Percentiles rank a stretch among this genome's conserved stretches.
phyloP scores from a whole-genome alignment of 2,113 vertebrate species.

The Sardina pilchardus region DNA sequence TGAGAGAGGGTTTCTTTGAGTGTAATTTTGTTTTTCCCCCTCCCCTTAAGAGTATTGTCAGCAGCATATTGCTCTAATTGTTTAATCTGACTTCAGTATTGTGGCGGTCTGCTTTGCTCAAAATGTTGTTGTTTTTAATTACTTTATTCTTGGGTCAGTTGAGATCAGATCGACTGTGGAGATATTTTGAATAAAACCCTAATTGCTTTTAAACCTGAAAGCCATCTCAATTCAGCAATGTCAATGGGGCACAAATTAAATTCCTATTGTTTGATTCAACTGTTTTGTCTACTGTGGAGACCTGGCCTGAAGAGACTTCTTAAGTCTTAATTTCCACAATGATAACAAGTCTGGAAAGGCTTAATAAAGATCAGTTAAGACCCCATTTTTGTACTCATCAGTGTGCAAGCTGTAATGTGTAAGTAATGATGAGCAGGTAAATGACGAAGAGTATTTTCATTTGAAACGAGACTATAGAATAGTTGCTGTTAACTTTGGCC shows the following conservation, averaged over 20 bases:
- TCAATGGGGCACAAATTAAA: background rate
- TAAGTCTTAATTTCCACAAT: background rate
- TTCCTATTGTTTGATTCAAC: background rate
- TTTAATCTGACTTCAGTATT: background rate
- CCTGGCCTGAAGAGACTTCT: background rate
- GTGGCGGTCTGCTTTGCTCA: background rate
- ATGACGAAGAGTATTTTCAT: too few species aligned
- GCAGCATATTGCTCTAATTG: background rate
- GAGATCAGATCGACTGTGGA: background rate
- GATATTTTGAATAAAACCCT: background rate
- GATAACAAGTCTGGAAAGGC: background rate
- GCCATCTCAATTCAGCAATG: background rate
- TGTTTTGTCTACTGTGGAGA: background rate
- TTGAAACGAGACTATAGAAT: too few species aligned
- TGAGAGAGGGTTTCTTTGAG: constrained; percentile 16
- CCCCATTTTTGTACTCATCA: background rate
- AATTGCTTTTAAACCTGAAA: background rate
- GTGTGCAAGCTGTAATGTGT: too few species aligned
- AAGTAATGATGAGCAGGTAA: too few species aligned
- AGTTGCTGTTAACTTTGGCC: too few species aligned
- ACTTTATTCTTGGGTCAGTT: background rate
- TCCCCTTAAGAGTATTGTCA: background rate
- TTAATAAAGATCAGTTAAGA: background rate
- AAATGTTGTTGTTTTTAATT: background rate
- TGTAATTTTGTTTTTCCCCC: constrained; percentile 26